Percentiles rank a stretch among this genome's conserved stretches.
Conservation (phyloP, 2,888 invertebrate species). For the Petrolisthes manimaculis region DNA sequence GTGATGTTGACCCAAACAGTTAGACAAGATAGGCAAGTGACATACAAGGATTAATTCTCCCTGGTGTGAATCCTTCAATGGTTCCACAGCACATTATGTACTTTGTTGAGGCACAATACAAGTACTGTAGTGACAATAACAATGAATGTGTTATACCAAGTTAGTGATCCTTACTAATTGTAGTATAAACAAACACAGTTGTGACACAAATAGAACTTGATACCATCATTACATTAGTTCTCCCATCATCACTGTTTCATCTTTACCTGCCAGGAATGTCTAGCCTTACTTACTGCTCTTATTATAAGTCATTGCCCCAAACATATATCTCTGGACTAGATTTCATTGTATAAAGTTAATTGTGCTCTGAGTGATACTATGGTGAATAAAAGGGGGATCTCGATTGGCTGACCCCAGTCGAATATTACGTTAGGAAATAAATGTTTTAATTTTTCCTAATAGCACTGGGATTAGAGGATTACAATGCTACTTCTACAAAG, state of each 20-base stretch:
- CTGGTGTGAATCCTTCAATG: slow-evolving; percentile 49
- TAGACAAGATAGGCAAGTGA: slow-evolving; percentile 20
- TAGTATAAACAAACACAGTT: slow-evolving; percentile 27
- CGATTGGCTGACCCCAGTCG: no score
- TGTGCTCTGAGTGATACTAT: no score
- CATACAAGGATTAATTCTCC: slow-evolving; percentile 43
- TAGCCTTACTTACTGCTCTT: slow-evolving; percentile 33
- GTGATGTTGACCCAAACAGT: slow-evolving; percentile 35
- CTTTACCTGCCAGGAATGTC: slow-evolving; percentile 53
- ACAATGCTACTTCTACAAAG: no score
- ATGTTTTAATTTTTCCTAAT: no score
- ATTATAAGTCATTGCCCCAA: no score
- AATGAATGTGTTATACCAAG: slow-evolving; percentile 42
- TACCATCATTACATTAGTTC: slow-evolving; percentile 10
- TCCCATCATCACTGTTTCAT: slow-evolving; percentile 41
- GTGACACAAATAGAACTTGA: slow-evolving; percentile 42
- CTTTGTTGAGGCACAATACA: slow-evolving; percentile 35
- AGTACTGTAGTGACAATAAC: slow-evolving; percentile 40
- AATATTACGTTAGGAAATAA: no score
- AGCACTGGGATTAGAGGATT: no score
- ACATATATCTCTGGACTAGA: no score
- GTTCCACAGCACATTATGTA: slow-evolving; percentile 12
- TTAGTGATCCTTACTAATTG: slow-evolving; percentile 41
- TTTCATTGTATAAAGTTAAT: no score
- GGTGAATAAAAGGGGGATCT: no score